Percentiles rank a stretch among this genome's conserved stretches.
These are phyloP conservation scores for Ips nitidus DNA, from an alignment of 1,140 invertebrate genomes.

Conservation along the genomic window DNA sequence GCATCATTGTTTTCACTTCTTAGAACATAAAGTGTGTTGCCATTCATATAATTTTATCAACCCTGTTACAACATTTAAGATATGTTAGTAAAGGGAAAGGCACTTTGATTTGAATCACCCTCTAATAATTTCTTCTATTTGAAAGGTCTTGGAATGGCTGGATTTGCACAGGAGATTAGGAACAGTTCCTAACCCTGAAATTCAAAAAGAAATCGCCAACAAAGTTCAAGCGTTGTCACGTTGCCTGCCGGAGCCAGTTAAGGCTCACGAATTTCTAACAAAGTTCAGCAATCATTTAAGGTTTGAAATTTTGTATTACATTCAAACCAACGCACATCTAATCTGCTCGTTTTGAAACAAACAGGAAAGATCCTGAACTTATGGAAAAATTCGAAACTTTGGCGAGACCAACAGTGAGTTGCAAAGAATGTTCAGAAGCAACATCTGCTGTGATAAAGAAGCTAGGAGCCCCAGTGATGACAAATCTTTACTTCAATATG, in stretches of 20 bases:
- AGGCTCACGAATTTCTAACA: slow-evolving; percentile 87
- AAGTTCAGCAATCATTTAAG: slow-evolving; percentile 85
- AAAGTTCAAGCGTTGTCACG: slow-evolving; percentile 59
- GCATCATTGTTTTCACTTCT: too few species aligned
- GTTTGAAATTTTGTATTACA: slow-evolving; percentile 38
- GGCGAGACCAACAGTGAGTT: slow-evolving; percentile 82
- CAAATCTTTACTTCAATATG: slow-evolving; percentile 93
- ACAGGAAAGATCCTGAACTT: slow-evolving; percentile 66
- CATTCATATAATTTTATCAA: too few species aligned
- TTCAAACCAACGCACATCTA: background rate
- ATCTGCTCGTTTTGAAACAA: background rate
- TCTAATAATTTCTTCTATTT: slow-evolving; percentile 1
- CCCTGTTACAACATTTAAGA: too few species aligned
- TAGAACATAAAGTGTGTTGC: too few species aligned
- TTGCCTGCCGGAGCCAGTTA: slow-evolving; percentile 89
- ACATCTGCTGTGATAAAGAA: slow-evolving; percentile 87
- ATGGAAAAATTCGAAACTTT: slow-evolving; percentile 83
- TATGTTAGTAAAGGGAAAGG: too few species aligned
- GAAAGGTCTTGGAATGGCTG: slow-evolving; percentile 70
- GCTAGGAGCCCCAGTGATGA: slow-evolving; percentile 89
- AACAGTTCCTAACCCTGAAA: slow-evolving; percentile 62
- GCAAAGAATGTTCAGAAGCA: slow-evolving; percentile 85
- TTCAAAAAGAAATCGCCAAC: slow-evolving; percentile 65
- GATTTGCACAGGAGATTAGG: slow-evolving; percentile 73
- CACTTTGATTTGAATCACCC: too few species aligned